phyloP scores from a whole-genome alignment of 1,140 invertebrate species.

The Cephus cinctus region DNA sequence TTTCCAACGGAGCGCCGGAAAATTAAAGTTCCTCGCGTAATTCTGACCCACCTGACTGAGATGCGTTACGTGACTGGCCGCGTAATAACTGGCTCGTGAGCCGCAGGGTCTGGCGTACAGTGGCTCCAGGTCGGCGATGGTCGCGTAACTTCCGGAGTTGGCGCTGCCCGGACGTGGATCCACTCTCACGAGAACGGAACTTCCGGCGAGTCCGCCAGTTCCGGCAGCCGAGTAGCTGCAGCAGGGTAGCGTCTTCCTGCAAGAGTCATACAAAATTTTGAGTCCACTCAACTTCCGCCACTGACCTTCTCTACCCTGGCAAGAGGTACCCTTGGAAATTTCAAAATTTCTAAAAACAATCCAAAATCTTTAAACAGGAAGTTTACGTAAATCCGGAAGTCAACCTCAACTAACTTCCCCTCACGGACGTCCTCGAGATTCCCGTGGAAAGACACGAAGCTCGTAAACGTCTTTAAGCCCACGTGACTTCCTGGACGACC shows the following conservation, averaged over 20 bases:
- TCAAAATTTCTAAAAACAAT: too few relatives aligned
- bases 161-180: conserved; percentile 69
- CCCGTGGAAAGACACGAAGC: too few relatives aligned
- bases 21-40: neutral
- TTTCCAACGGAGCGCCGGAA: neutral
- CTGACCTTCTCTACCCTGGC: too few relatives aligned
- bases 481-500: too few relatives aligned
- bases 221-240: conserved; percentile 54
- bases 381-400: too few relatives aligned
- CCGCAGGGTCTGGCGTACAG: conserved; percentile 60
- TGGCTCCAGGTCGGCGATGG: conserved; percentile 71
- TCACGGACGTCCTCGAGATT: too few relatives aligned
- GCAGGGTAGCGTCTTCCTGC: conserved; percentile 53
- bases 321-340: too few relatives aligned
- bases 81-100: conserved; percentile 62
- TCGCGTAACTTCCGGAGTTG: conserved; percentile 76
- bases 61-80: conserved; percentile 59
- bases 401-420: too few relatives aligned
- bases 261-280: too few relatives aligned
- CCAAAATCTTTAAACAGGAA: too few relatives aligned
- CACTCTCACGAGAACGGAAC: conserved; percentile 66
- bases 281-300: too few relatives aligned
- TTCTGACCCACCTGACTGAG: conserved; percentile 56
- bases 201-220: conserved; percentile 48
- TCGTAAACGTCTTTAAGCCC: too few relatives aligned